A percentile compares a stretch with the other conserved stretches of the same genome.
phyloP scores from a whole-genome alignment of 2,888 invertebrate species.

The Lithophane semibrunnea region DNA sequence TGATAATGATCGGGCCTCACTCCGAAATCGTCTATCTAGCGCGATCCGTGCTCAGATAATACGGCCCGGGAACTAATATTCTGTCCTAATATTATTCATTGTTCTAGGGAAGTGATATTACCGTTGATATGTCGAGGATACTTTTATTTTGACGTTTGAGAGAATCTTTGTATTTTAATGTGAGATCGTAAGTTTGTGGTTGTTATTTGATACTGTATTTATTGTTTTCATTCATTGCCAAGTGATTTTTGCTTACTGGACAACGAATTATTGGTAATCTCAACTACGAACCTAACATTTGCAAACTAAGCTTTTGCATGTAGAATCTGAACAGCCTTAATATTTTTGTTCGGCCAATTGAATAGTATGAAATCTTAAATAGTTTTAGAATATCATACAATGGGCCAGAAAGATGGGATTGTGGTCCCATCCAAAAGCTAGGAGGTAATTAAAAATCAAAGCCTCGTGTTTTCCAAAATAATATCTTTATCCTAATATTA shows the following conservation, averaged over 20 bases:
- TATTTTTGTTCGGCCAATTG: neutral
- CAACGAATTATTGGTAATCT: neutral
- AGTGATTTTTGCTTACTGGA: neutral
- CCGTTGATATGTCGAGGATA: neutral
- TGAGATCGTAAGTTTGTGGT: no score
- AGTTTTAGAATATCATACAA: neutral
- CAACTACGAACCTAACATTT: neutral
- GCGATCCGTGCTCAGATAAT: constrained; percentile 34
- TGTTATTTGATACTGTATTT: neutral
- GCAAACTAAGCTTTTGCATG: neutral
- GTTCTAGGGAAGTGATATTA: constrained; percentile 16
- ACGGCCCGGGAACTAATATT: constrained; percentile 20
- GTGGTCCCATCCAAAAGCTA: neutral
- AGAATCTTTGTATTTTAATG: no score
- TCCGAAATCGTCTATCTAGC: constrained; percentile 39
- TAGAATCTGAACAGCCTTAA: neutral
- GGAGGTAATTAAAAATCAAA: neutral
- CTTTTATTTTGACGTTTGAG: constrained; percentile 2
- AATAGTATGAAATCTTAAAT: neutral
- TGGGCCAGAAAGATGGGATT: neutral
- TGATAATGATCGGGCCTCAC: neutral
- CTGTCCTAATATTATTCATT: constrained; percentile 47
- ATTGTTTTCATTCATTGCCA: neutral
- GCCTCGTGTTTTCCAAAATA: neutral
- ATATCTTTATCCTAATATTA: neutral